A percentile compares a stretch with the other conserved stretches of the same genome.
phyloP scores from a whole-genome alignment of 2,797 vertebrate species.

The Anableps anableps region DNA sequence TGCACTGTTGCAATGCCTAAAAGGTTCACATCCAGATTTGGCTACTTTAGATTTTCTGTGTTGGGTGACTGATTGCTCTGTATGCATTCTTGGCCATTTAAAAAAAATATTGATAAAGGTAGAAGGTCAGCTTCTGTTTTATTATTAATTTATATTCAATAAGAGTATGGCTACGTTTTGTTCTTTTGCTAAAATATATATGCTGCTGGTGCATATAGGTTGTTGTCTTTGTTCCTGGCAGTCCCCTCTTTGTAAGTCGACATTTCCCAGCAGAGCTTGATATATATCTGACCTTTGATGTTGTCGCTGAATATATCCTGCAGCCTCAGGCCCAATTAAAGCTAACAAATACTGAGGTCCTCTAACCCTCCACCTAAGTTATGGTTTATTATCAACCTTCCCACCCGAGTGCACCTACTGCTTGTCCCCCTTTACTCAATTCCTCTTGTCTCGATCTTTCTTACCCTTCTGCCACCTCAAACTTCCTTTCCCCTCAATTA shows the following conservation, averaged over 20 bases:
- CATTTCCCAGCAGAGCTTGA: constrained; percentile 81
- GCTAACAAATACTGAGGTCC: constrained; percentile 73
- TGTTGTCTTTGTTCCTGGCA: constrained; percentile 37
- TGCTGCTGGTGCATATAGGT: constrained; percentile 21
- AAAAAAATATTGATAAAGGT: not conserved
- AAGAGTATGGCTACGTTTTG: constrained; percentile 10
- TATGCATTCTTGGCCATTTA: not conserved
- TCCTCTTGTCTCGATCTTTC: constrained; percentile 24
- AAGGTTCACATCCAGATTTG: not conserved
- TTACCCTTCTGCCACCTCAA: constrained; percentile 11
- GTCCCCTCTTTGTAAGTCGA: constrained; percentile 60
- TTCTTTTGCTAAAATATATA: constrained; percentile 26
- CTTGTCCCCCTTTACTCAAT: constrained; percentile 31
- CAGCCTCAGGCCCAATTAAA: constrained; percentile 83
- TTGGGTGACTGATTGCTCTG: not conserved
- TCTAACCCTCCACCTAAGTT: constrained; percentile 38
- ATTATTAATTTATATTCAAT: not conserved
- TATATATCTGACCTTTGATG: constrained; percentile 89
- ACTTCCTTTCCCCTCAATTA: constrained; percentile 34
- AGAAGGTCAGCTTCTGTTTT: not conserved
- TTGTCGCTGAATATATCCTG: constrained; percentile 73
- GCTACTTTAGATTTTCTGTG: not conserved
- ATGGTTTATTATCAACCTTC: constrained; percentile 28
- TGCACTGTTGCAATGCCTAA: not conserved
- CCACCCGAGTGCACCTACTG: constrained; percentile 43